Evolutionary conservation across 2,888 invertebrate genomes (phyloP), one percentile per base, ranked within the genome.

Genomic region (Hydriomena furcata): DNA sequence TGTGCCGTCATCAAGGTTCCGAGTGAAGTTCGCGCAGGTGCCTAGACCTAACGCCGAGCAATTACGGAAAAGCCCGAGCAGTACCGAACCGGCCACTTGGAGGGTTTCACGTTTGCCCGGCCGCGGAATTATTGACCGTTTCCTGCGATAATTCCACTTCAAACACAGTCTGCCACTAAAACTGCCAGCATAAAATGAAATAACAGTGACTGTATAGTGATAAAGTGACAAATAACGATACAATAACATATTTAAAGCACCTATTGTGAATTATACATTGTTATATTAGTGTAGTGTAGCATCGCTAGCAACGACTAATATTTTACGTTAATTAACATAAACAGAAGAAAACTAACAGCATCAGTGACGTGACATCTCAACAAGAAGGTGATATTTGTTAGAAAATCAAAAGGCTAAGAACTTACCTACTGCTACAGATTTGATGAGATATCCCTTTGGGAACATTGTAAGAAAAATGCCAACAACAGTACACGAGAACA

Each of bases 81-180:
- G 87, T 88, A 70, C 82, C 89, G 88, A 88, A 68, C 61, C 65
- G 61, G 68, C 72, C 71, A 68, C 73, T 71, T 67, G 65, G 61
- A 67, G 71, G 80, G 75, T 70, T 65, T 72, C 73, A 82, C 88
- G 82, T 73, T 74, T 66, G 78, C 67, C 64, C 73, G 76, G 79
- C 74, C 74, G 68, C 67, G 67, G 66, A 71, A 68, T 77, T 84
- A 89, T 87, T 88, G 84, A 86, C 81, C 73, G 83, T 81, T 84
- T 85, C 78, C 79, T 82, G 69, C 68, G 68, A 71, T 74, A 79
- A 78, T 79, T 67, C 63, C 58, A 71, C 57, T 65, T 35, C 71
- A 69, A 76, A 74, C 72, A 71, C 63, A 65, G 66, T 68, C 69
- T 74, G 70, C 70, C 71, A 60, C 63, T 51, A 63, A 71, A 66